A percentile compares a stretch with the other conserved stretches of the same genome.
Conservation (phyloP, 2,113 vertebrate genomes). For the Myrmecophaga tridactyla region DNA sequence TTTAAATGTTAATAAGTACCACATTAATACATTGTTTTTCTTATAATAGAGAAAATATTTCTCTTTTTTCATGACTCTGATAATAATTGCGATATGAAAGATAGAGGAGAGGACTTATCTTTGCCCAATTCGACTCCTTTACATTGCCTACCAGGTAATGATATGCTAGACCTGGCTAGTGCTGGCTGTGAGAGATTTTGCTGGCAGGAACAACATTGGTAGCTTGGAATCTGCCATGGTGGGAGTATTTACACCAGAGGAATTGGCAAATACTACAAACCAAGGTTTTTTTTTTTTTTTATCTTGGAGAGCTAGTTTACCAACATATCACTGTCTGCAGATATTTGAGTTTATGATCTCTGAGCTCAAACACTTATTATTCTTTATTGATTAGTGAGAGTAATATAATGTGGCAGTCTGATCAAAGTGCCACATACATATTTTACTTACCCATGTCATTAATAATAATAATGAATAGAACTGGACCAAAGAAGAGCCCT, state of each 20-base stretch:
- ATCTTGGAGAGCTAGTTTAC: neutral
- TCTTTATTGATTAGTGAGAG: constrained; percentile 25
- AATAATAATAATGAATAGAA: constrained; percentile 38
- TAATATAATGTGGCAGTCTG: constrained; percentile 27
- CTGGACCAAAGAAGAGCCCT: neutral
- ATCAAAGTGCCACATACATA: neutral
- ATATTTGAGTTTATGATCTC: constrained; percentile 31
- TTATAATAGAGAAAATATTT: constrained; percentile 10
- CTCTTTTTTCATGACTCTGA: neutral
- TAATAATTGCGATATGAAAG: neutral
- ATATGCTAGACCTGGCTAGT: neutral
- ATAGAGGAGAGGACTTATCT: neutral
- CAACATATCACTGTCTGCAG: neutral
- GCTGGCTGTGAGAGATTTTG: neutral
- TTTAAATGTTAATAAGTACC: neutral
- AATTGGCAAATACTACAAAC: neutral
- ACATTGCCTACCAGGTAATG: neutral
- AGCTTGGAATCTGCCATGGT: neutral
- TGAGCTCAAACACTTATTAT: constrained; percentile 38
- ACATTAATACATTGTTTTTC: neutral
- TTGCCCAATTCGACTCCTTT: neutral
- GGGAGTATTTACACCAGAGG: neutral
- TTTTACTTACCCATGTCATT: constrained; percentile 24
- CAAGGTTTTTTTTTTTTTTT: neutral
- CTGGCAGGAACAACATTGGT: neutral